Evolutionary conservation across 2,113 vertebrate species (phyloP).

Genomic region (Aleadryas rufinucha): DNA sequence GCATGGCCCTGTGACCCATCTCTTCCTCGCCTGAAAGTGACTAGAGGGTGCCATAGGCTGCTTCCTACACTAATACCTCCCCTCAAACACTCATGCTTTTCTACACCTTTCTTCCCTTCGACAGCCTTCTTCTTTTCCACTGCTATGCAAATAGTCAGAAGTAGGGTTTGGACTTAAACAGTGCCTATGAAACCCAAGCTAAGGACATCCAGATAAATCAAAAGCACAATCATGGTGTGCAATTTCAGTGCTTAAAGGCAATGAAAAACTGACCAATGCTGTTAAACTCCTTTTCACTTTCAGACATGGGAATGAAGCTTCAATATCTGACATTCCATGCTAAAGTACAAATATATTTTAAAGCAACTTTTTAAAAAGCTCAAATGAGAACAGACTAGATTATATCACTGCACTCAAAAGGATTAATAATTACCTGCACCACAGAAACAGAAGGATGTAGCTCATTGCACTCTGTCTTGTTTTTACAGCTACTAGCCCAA

Average conservation of each 20-base stretch:
- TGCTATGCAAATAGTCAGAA: not conserved
- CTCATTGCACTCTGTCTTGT: conserved; percentile 94
- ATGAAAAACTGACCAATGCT: not conserved
- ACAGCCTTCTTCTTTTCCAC: not conserved
- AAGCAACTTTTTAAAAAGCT: not conserved
- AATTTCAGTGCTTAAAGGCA: not conserved
- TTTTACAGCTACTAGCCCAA: conserved; percentile 97
- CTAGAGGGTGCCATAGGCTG: too few relatives aligned
- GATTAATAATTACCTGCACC: conserved; percentile 84
- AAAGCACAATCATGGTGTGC: not conserved
- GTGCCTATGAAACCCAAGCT: not conserved
- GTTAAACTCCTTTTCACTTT: not conserved
- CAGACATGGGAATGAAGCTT: not conserved
- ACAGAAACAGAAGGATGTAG: conserved; percentile 95
- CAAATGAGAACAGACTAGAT: not conserved
- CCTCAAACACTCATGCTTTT: not conserved
- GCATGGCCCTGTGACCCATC: not conserved
- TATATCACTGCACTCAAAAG: not conserved
- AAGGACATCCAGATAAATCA: not conserved
- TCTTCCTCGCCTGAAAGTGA: not conserved
- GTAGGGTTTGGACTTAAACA: not conserved
- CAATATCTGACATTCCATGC: not conserved
- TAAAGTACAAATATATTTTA: not conserved
- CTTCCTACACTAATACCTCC: not conserved
- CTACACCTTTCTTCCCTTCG: not conserved